phyloP scores from a whole-genome alignment of 2,797 vertebrate genomes.

The Remorina albescens region DNA sequence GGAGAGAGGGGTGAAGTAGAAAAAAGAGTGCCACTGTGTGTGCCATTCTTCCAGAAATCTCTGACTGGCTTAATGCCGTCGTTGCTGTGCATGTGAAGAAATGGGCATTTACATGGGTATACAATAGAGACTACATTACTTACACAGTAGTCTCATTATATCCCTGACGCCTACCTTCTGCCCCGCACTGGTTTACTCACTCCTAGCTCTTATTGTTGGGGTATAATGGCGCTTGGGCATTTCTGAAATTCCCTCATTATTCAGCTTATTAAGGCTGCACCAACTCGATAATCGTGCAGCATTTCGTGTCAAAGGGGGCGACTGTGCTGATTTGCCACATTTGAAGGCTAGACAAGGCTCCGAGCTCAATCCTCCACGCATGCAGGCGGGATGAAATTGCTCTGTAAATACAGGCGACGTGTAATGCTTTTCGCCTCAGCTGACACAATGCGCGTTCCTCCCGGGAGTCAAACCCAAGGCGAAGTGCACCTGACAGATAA shows the following conservation, averaged over 20 bases:
- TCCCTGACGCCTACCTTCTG: slow-evolving; percentile 94
- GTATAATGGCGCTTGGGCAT: slow-evolving; percentile 97
- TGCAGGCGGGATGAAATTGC: slow-evolving; percentile 78
- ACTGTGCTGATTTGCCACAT: slow-evolving; percentile 87
- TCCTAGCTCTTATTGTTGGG: slow-evolving; percentile 97
- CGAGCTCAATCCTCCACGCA: slow-evolving; percentile 72
- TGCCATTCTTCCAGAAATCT: slow-evolving; percentile 95
- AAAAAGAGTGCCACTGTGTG: slow-evolving; percentile 73
- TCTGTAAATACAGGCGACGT: slow-evolving; percentile 78
- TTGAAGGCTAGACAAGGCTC: slow-evolving; percentile 83
- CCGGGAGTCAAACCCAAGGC: slow-evolving; percentile 60
- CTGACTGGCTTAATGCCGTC: slow-evolving; percentile 94
- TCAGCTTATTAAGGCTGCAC: slow-evolving; percentile 98
- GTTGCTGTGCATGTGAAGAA: slow-evolving; percentile 94
- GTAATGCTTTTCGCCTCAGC: slow-evolving; percentile 57
- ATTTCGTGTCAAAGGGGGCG: slow-evolving; percentile 87
- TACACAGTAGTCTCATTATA: slow-evolving; percentile 98
- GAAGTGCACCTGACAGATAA: slow-evolving; percentile 83
- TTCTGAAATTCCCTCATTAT: slow-evolving; percentile 99
- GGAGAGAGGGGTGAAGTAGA: slow-evolving; percentile 71
- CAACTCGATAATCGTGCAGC: slow-evolving; percentile 93
- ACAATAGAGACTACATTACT: slow-evolving; percentile 98
- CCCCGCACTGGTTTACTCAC: slow-evolving; percentile 91
- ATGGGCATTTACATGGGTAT: slow-evolving; percentile 94
- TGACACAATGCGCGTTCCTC: slow-evolving; percentile 60